Percentiles rank a stretch among this genome's conserved stretches.
Evolutionary conservation across 1,140 invertebrate genomes (phyloP).

Genomic region (Aphidius gifuensis): DNA sequence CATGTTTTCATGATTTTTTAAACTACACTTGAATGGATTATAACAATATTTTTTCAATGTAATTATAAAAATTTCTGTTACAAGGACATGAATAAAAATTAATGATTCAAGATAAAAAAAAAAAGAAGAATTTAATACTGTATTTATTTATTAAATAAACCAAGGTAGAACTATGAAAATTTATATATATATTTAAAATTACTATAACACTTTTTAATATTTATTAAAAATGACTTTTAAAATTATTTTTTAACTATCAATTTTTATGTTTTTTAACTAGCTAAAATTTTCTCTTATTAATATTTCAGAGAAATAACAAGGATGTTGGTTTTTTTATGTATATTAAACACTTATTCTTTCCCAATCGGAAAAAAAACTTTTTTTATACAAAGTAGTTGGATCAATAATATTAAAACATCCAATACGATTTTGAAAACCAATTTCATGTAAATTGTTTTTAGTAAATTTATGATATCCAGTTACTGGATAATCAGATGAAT

Average conservation of each 20-base stretch:
- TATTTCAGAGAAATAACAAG: too few species aligned
- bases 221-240: background rate
- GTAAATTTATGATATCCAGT: slow-evolving; percentile 1
- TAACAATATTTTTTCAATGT: slow-evolving; percentile 38
- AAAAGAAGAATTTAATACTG: slow-evolving; percentile 1
- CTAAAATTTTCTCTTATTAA: too few species aligned
- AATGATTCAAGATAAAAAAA: slow-evolving; percentile 35
- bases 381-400: slow-evolving; percentile 27
- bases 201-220: too few species aligned
- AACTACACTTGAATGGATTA: too few species aligned
- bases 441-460: background rate
- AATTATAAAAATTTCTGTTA: slow-evolving; percentile 48
- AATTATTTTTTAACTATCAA: slow-evolving; percentile 17
- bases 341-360: background rate
- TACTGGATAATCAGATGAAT: too few species aligned
- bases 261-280: background rate
- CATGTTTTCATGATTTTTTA: slow-evolving; percentile 13
- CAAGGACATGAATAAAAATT: slow-evolving; percentile 48
- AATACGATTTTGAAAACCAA: slow-evolving; percentile 3
- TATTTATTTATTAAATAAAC: too few species aligned
- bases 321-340: too few species aligned
- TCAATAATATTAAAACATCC: slow-evolving; percentile 29
- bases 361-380: slow-evolving; percentile 19
- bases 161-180: too few species aligned
- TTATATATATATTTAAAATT: too few species aligned